Percentiles rank a stretch among this genome's conserved stretches.
phyloP scores from a whole-genome alignment of 2,113 vertebrate genomes.

The Gulo gulo region DNA sequence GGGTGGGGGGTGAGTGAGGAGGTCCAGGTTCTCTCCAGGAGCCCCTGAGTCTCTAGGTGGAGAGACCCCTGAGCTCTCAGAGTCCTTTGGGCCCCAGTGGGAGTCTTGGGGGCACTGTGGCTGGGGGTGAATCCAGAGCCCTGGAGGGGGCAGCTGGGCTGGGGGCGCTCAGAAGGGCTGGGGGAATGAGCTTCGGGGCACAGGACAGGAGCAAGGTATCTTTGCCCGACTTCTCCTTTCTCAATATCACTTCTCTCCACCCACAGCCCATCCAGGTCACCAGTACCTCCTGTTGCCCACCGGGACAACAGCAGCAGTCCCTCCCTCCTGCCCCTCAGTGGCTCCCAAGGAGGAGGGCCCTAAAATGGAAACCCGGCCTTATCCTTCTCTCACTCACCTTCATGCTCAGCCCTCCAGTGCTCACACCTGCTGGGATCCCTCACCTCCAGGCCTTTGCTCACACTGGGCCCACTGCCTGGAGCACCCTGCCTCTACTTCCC shows the following conservation, averaged over 20 bases:
- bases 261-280: not conserved
- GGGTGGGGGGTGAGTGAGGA: fast-evolving
- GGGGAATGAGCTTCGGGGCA: not conserved
- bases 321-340: fast-evolving
- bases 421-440: not conserved
- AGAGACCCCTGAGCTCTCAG: not conserved
- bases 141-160: not conserved
- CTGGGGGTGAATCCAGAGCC: not conserved
- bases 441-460: not conserved
- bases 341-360: not conserved
- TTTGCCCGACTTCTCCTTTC: not conserved
- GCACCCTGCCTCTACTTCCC: not conserved
- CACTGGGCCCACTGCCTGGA: not conserved
- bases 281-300: not conserved
- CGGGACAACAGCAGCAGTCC: not conserved
- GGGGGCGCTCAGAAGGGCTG: not conserved
- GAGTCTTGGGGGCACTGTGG: not conserved
- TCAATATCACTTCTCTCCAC: not conserved
- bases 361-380: not conserved
- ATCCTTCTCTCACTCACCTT: not conserved
- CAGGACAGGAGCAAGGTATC: not conserved
- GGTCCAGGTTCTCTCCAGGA: fast-evolving
- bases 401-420: fast-evolving
- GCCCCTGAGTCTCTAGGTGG: not conserved
- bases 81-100: not conserved